phyloP scores from a whole-genome alignment of 1,140 invertebrate genomes.

The Trinorchestia longiramus region DNA sequence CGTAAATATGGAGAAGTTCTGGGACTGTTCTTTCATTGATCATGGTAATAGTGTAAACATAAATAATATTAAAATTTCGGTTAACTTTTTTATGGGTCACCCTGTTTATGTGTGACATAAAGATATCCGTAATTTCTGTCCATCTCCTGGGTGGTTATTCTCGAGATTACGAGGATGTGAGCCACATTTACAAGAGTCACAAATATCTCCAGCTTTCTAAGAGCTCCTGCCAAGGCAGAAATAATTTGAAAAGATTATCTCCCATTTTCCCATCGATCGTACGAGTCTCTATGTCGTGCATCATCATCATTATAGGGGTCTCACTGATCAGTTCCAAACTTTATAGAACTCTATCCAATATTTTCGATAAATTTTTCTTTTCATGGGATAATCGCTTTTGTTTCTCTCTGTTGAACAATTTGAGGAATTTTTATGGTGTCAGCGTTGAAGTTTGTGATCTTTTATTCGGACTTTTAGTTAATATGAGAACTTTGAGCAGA shows the following conservation, averaged over 20 bases:
- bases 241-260: constrained; percentile 15
- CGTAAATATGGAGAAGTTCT: too few relatives aligned
- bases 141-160: background rate
- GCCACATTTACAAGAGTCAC: background rate
- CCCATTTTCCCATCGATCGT: background rate
- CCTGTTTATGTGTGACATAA: too few relatives aligned
- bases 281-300: background rate
- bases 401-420: background rate
- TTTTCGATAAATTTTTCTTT: background rate
- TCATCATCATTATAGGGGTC: background rate
- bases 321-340: background rate
- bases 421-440: background rate
- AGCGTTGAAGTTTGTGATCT: background rate
- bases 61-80: too few relatives aligned
- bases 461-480: background rate
- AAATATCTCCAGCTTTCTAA: background rate
- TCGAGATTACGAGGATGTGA: background rate
- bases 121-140: too few relatives aligned
- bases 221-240: background rate
- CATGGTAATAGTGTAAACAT: too few relatives aligned
- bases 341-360: background rate
- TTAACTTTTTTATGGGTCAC: too few relatives aligned
- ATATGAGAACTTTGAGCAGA: background rate
- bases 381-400: background rate
- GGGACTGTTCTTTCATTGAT: too few relatives aligned